Evolutionary conservation across 1,140 invertebrate genomes (phyloP).

Genomic region (Caenorhabditis brenneri): DNA sequence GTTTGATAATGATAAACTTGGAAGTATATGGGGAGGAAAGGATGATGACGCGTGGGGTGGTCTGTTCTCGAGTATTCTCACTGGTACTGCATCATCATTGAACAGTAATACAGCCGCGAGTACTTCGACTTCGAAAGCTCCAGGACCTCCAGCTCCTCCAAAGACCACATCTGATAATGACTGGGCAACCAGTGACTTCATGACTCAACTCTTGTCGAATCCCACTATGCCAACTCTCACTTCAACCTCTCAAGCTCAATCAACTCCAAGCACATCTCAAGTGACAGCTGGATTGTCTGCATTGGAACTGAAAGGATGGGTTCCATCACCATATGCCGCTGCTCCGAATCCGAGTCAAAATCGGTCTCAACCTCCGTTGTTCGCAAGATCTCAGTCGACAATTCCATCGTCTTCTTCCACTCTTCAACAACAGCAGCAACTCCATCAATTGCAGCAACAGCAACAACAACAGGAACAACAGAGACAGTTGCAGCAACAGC

Average conservation of each 20-base stretch:
- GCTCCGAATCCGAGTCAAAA: not conserved
- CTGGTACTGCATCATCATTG: not conserved
- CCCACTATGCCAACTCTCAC: not conserved
- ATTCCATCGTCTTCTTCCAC: not conserved
- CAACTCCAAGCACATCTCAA: not conserved
- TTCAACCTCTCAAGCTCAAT: not conserved
- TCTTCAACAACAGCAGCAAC: not conserved
- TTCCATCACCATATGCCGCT: not conserved
- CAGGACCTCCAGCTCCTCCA: no score
- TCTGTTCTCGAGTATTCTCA: not conserved
- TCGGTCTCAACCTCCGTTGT: not conserved
- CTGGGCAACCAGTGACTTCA: not conserved
- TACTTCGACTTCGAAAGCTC: no score
- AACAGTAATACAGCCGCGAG: not conserved
- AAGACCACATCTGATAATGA: no score
- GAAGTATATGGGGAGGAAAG: not conserved
- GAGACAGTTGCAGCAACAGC: not conserved
- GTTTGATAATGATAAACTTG: not conserved
- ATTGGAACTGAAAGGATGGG: conserved; percentile 5
- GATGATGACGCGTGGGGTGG: not conserved
- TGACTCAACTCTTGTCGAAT: not conserved
- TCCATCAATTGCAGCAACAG: not conserved
- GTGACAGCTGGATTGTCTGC: not conserved
- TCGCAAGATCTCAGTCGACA: conserved; percentile 1
- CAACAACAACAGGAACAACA: not conserved